phyloP scores from a whole-genome alignment of 1,140 invertebrate species.

The Belonocnema kinseyi region DNA sequence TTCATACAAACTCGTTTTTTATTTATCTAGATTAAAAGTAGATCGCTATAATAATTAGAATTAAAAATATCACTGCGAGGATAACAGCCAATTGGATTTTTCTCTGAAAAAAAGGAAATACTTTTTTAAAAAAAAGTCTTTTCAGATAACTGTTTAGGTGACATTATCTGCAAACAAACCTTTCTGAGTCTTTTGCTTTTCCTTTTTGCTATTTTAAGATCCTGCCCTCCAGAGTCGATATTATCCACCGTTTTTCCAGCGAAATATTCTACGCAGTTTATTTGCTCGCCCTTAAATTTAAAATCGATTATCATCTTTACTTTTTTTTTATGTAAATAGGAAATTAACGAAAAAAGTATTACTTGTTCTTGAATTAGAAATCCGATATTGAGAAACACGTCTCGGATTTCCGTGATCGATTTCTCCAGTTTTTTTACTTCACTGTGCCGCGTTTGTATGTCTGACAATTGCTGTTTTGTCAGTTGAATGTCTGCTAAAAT shows the following conservation, averaged over 20 bases:
- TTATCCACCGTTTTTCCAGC: slow-evolving; percentile 81
- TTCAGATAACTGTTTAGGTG: not conserved
- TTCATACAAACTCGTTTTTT: not conserved
- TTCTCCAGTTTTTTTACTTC: slow-evolving; percentile 91
- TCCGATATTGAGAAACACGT: slow-evolving; percentile 89
- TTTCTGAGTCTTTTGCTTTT: slow-evolving; percentile 81
- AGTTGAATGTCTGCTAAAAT: slow-evolving; percentile 88
- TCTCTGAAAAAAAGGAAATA: slow-evolving; percentile 64
- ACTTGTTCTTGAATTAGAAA: slow-evolving; percentile 86
- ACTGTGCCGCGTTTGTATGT: slow-evolving; percentile 88
- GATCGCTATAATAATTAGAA: slow-evolving; percentile 60
- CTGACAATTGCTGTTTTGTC: slow-evolving; percentile 87
- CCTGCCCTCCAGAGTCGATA: slow-evolving; percentile 80
- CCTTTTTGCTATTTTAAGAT: slow-evolving; percentile 82
- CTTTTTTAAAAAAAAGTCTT: not conserved
- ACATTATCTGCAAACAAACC: slow-evolving; percentile 72
- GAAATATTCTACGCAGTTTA: slow-evolving; percentile 85
- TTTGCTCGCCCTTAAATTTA: slow-evolving; percentile 80
- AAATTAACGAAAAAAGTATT: slow-evolving; percentile 43
- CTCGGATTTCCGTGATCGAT: slow-evolving; percentile 86
- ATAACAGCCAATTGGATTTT: slow-evolving; percentile 66
- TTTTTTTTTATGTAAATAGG: slow-evolving; percentile 13
- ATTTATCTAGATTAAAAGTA: slow-evolving; percentile 37
- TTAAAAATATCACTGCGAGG: slow-evolving; percentile 58
- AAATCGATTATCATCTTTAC: slow-evolving; percentile 18